These are phyloP conservation scores for Myrmecophaga tridactyla DNA, from an alignment of 2,113 vertebrate genomes.

Conservation along the genomic window DNA sequence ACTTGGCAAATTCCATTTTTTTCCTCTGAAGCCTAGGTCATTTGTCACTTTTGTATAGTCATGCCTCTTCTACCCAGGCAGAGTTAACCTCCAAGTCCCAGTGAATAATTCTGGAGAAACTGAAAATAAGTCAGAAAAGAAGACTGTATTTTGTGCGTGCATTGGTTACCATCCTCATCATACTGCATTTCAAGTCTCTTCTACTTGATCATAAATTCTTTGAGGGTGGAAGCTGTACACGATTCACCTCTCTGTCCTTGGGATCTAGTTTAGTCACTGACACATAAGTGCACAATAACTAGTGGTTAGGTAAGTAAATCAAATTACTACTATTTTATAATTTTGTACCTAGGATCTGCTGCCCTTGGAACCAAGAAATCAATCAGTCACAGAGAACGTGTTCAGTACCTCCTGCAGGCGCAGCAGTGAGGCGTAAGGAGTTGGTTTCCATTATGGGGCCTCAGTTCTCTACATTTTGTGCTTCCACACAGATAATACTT, in stretches of 20 bases:
- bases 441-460: background rate
- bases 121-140: background rate
- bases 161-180: background rate
- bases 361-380: background rate
- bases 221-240: background rate
- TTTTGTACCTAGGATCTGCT: background rate
- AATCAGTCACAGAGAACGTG: background rate
- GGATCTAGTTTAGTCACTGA: background rate
- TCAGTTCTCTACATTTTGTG: background rate
- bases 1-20: background rate
- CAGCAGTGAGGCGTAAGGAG: background rate
- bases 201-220: background rate
- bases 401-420: background rate
- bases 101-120: conserved; percentile 8
- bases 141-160: background rate
- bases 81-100: background rate
- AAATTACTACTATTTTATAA: background rate
- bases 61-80: background rate
- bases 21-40: background rate
- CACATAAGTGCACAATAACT: background rate
- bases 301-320: background rate
- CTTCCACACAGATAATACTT: background rate
- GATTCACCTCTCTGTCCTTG: background rate
- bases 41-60: background rate
- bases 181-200: too few relatives aligned